Evolutionary conservation across 1,140 invertebrate species (phyloP), one percentile per base, ranked within the genome.

Genomic region (Euura lappo): DNA sequence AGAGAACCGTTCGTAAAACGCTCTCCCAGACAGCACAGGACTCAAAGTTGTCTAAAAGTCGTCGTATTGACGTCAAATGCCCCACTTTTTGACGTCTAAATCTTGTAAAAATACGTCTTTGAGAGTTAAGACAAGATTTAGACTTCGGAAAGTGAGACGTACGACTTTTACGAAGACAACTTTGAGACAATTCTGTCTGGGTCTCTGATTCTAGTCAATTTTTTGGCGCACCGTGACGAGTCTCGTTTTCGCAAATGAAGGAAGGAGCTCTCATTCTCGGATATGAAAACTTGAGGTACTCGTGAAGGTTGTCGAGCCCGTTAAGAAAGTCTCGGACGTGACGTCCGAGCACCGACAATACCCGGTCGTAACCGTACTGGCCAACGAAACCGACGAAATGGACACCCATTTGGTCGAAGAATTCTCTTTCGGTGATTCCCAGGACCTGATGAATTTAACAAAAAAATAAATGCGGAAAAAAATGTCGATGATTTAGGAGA

Each of bases 261-360:
- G 96, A 98, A 1, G 98, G 98, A 0, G 98, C 96, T 74, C 93
- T 87, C 91, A 98, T 94, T 79, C 95, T 90, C 0, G 97, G 97
- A 84, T 99, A 99, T 44, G 96, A 98, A 87, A 98, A 97, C 86
- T 97, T 97, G 2, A 99, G 89, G 85, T 99, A 99, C 84, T 99
- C 97, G 84, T 99, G 98, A 45, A 99, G 90, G 89, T 99, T 99
- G 87, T 99, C 97, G 77, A 99, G 87, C 69, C 97, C 97, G 81
- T 98, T 99, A 1, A 99, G 91, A 84, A 99, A 99, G 85, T 99
- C 97, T 72, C 97, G 88, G 91, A 99, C 96, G 82, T 98, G 95
- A 6, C 97, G 90, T 2, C 97, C 96, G 5, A 97, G 88, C 1
- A 97, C 96, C 13, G 95, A 96, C 3, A 98, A 85, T 0, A 98